Base-by-base conservation (phyloP, 1,140 invertebrate genomes). In the Eubasilissa regina region DNA sequence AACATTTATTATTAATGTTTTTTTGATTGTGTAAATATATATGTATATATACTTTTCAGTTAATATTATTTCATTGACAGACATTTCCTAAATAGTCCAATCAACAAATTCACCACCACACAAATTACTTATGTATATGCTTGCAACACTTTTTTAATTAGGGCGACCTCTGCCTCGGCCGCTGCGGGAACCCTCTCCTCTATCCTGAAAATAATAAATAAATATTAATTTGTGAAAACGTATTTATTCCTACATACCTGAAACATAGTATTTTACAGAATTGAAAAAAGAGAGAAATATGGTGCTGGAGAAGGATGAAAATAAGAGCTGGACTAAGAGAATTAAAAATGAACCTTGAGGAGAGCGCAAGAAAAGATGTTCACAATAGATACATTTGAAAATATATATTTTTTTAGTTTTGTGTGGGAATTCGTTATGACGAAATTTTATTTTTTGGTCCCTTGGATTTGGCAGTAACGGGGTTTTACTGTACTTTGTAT, bases 201-300 rank as follows among this genome's bases (percentile, higher is more conserved):
- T 85, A 70, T 89, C 89, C 89, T 89, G 86, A 74, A 89, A 85
- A 64, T 21, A 75, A 11, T n/a, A n/a, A n/a, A n/a, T n/a, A 56
- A 75, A 6, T 7, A 43, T 44, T 15, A 51, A 12, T 35, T 35
- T 35, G 1, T 1, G 6, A 35, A 35, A 35, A 35, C 15, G 44
- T 6, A 13, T 35, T 35, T 43, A 0, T 68, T 68, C 1, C n/a
- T 45, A n/a, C 13, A 21, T 8, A 15, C 13, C 8, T 68, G 12
- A 4, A 68, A n/a, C n/a, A n/a, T n/a, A n/a, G n/a, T n/a, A n/a
- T n/a, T n/a, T n/a, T n/a, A n/a, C n/a, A n/a, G n/a, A 35, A 35
- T 6, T 35, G 25, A 35, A 35, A 6, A 35, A 35, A 35, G 25
- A 35, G 6, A 35, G 25, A 35, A 35, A 35, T 35, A 35, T 1